phyloP scores from a whole-genome alignment of 2,797 vertebrate species.

The Caiman crocodilus region DNA sequence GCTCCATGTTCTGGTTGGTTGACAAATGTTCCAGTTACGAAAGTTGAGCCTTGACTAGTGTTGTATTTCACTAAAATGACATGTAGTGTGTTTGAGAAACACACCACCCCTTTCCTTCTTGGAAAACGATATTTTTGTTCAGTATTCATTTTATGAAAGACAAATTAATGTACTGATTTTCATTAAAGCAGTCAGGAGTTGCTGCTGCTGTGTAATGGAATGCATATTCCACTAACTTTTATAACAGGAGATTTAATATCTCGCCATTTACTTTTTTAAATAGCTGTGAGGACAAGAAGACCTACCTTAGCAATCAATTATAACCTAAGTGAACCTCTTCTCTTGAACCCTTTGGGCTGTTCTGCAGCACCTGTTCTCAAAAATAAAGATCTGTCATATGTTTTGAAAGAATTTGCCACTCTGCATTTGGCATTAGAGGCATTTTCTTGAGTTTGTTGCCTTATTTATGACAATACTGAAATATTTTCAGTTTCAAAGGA shows the following conservation, averaged over 20 bases:
- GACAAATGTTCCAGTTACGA: not conserved
- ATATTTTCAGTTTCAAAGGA: conserved; percentile 33
- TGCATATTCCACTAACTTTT: not conserved
- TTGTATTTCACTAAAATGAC: conserved; percentile 33
- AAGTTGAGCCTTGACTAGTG: conserved; percentile 21
- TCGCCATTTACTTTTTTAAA: conserved; percentile 56
- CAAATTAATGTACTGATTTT: conserved; percentile 30
- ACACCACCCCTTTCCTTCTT: not conserved
- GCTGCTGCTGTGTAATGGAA: conserved; percentile 45
- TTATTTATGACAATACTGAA: conserved; percentile 55
- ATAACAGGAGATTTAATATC: conserved; percentile 37
- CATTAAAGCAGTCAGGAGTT: conserved; percentile 26
- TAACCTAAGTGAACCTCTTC: conserved; percentile 21
- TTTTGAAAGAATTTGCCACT: conserved; percentile 7
- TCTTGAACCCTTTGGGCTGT: conserved; percentile 36
- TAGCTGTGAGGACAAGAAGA: conserved; percentile 27
- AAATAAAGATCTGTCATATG: conserved; percentile 20
- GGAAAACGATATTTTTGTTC: not conserved
- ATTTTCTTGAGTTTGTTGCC: conserved; percentile 68
- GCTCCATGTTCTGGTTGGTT: not conserved
- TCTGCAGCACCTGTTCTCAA: conserved; percentile 31
- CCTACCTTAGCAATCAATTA: conserved; percentile 40
- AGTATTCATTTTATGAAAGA: conserved; percentile 22
- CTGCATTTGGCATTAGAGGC: conserved; percentile 8
- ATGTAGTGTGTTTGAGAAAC: conserved; percentile 18